Evolutionary conservation across 2,888 invertebrate species (phyloP).

Genomic region (Himalopsyche tibetana): DNA sequence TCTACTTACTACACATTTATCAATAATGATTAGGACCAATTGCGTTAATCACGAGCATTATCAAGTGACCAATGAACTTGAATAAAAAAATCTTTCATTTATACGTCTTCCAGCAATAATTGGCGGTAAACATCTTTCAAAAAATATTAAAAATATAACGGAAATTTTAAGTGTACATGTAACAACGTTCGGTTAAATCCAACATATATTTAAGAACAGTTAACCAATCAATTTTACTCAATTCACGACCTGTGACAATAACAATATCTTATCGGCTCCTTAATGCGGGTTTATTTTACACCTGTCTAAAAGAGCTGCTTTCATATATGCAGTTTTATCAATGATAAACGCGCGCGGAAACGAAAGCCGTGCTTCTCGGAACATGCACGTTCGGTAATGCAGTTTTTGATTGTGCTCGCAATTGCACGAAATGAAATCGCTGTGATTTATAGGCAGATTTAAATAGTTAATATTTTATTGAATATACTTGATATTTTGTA

Average conservation of each 20-base stretch:
- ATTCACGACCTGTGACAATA: slow-evolving; percentile 2
- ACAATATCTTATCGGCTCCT: not conserved
- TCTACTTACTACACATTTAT: too few relatives aligned
- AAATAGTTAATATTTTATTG: not conserved
- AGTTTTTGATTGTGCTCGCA: not conserved
- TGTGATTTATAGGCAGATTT: not conserved
- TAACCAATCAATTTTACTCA: not conserved
- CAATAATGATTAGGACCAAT: too few relatives aligned
- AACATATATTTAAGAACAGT: not conserved
- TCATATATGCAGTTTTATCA: not conserved
- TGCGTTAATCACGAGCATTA: too few relatives aligned
- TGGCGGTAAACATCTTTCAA: too few relatives aligned
- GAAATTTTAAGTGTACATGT: too few relatives aligned
- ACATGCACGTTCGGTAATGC: slow-evolving; percentile 13
- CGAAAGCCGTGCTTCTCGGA: not conserved
- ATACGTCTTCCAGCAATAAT: too few relatives aligned
- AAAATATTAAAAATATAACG: too few relatives aligned
- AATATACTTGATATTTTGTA: not conserved
- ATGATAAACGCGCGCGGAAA: slow-evolving; percentile 3
- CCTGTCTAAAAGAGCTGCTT: slow-evolving; percentile 21
- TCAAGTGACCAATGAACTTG: too few relatives aligned
- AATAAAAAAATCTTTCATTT: too few relatives aligned
- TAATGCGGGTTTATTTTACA: slow-evolving; percentile 5
- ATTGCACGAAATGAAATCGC: slow-evolving; percentile 8
- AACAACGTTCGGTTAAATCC: not conserved